phyloP scores from a whole-genome alignment of 2,888 invertebrate species.

The Leptinotarsa haldemani region DNA sequence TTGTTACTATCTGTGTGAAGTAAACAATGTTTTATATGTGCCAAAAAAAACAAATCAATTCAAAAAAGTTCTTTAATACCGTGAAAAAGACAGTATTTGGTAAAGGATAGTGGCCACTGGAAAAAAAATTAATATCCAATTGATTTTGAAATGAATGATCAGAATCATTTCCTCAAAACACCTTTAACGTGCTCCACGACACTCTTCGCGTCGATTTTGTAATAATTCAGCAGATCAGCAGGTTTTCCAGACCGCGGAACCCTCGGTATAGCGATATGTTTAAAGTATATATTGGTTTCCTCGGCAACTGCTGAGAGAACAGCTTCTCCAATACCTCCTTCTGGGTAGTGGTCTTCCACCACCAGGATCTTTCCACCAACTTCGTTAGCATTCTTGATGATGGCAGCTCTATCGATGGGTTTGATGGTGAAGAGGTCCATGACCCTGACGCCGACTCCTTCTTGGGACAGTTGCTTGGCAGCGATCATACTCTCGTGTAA shows the following conservation, averaged over 20 bases:
- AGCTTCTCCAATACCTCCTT: constrained; percentile 95
- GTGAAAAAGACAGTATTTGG: too few species aligned
- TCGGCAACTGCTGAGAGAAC: constrained; percentile 82
- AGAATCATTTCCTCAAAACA: constrained; percentile 46
- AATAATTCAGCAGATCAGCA: constrained; percentile 83
- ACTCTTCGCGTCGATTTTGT: constrained; percentile 75
- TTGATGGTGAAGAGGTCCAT: constrained; percentile 95
- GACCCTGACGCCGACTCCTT: constrained; percentile 79
- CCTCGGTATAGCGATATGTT: constrained; percentile 80
- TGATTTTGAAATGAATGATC: neutral
- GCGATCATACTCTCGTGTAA: constrained; percentile 88
- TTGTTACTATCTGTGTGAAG: too few species aligned
- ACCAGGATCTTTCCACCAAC: constrained; percentile 84
- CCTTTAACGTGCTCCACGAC: constrained; percentile 77
- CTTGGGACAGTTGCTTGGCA: constrained; percentile 75
- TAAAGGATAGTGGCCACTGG: too few species aligned
- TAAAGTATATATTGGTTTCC: constrained; percentile 75
- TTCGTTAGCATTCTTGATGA: constrained; percentile 78
- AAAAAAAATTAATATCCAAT: neutral
- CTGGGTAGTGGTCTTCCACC: constrained; percentile 96
- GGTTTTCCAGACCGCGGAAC: constrained; percentile 94
- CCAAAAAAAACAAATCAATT: too few species aligned
- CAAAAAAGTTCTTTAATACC: too few species aligned
- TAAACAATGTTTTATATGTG: too few species aligned
- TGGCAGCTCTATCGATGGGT: constrained; percentile 84